Evolutionary conservation across 2,797 vertebrate species (phyloP), one percentile per base, ranked within the genome.

Genomic region (Oryzias sinensis): DNA sequence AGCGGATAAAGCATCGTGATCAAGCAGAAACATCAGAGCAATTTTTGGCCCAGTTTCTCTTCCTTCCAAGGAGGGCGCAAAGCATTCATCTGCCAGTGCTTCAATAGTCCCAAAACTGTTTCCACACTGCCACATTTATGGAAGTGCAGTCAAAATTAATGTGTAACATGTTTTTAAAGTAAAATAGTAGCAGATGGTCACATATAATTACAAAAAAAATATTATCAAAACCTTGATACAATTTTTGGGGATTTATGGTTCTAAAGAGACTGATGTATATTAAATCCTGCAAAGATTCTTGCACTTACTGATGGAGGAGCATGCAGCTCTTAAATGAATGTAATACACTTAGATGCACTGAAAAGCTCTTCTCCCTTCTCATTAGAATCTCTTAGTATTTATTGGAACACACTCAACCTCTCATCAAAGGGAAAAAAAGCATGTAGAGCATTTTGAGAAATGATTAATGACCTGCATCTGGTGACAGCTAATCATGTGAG

Each of bases 311-410:
- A 70, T 62, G 55, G 44, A 48, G 53, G 60, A 66, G 67, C 54
- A 22, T 42, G 53, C 64, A 57, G 59, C 58, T 63, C 42, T 74
- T 89, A 84, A 87, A 89, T 88, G 77, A 64, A 89, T 88, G 76
- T 41, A 77, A 84, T 82, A 72, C 86, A 80, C 82, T 85, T 80
- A 62, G 49, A 48, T 70, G 67, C 56, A 37, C 16, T 41, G 59
- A 74, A 64, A 80, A 73, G 60, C 64, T 75, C 72, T 74, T 68
- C 77, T 62, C 70, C 70, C 64, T 63, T 75, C 70, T 68, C 68
- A 77, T 77, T 75, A 78, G 78, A 74, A 67, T 80, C 76, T 70
- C 70, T 55, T 55, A 27, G 56, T 70, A 74, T 77, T 78, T 68
- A 77, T 74, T 80, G 44, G 62, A 61, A 66, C 70, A 58, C 15